Percentiles rank a stretch among this genome's conserved stretches.
Evolutionary conservation across 2,888 invertebrate species (phyloP).

Genomic region (Toxonevra muliebris): DNA sequence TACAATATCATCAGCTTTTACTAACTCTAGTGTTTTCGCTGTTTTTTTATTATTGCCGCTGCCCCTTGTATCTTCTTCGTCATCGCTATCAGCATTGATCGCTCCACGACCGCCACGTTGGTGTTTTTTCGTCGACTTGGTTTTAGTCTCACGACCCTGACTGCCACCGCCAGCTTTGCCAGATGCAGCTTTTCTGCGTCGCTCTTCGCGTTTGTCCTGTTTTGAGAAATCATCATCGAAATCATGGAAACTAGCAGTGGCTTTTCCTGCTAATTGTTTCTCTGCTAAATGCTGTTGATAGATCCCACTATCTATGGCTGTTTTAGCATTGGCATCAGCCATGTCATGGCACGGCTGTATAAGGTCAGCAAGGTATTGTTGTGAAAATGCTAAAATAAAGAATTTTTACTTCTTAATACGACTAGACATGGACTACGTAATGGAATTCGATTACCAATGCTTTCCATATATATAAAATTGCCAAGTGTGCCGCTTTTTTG

Average conservation of each 20-base stretch:
- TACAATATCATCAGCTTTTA: constrained; percentile 75
- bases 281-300: constrained; percentile 80
- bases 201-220: constrained; percentile 83
- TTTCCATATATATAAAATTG: constrained; percentile 68
- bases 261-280: constrained; percentile 67
- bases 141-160: constrained; percentile 95
- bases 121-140: constrained; percentile 90
- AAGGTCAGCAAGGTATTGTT: constrained; percentile 74
- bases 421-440: background rate
- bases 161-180: constrained; percentile 92
- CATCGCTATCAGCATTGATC: constrained; percentile 67
- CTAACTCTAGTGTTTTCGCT: constrained; percentile 69
- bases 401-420: background rate
- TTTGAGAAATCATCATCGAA: constrained; percentile 62
- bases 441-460: constrained; percentile 65
- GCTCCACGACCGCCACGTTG: constrained; percentile 67
- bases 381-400: constrained; percentile 69
- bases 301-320: constrained; percentile 75
- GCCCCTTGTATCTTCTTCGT: constrained; percentile 73
- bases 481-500: constrained; percentile 68
- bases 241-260: constrained; percentile 42
- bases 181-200: constrained; percentile 85
- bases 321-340: constrained; percentile 74
- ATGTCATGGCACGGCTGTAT: constrained; percentile 74
- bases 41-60: constrained; percentile 56